Percentiles rank a stretch among this genome's conserved stretches.
phyloP scores from a whole-genome alignment of 2,888 invertebrate genomes.

The Phrixothrix hirtus region DNA sequence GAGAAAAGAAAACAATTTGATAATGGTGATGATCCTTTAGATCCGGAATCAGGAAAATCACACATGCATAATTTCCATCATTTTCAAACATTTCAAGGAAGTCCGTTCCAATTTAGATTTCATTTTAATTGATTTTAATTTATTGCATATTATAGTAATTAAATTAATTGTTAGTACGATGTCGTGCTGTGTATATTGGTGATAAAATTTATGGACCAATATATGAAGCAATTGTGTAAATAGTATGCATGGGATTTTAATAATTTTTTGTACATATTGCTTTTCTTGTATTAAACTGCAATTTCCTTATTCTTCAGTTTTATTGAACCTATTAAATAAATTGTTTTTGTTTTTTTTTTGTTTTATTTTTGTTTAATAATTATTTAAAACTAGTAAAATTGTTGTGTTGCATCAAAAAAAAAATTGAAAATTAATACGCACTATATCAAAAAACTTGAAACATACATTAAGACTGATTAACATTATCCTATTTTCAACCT shows the following conservation, averaged over 20 bases:
- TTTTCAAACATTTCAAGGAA: slow-evolving; percentile 71
- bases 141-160: not conserved
- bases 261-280: not conserved
- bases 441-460: too few species aligned
- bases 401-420: too few species aligned
- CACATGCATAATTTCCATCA: slow-evolving; percentile 79
- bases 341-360: too few species aligned
- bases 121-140: slow-evolving; percentile 77
- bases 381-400: too few species aligned
- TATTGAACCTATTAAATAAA: slow-evolving; percentile 7
- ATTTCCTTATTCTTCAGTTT: not conserved
- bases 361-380: too few species aligned
- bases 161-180: not conserved
- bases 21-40: slow-evolving; percentile 93
- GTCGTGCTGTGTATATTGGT: not conserved
- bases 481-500: too few species aligned
- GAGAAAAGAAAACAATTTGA: slow-evolving; percentile 96
- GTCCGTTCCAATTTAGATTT: slow-evolving; percentile 96
- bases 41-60: slow-evolving; percentile 80
- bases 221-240: not conserved
- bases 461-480: too few species aligned
- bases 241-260: not conserved
- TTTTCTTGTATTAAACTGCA: not conserved
- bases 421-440: too few species aligned
- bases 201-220: not conserved